Evolutionary conservation across 2,113 vertebrate species (phyloP).

Genomic region (Pterocles burchelli): DNA sequence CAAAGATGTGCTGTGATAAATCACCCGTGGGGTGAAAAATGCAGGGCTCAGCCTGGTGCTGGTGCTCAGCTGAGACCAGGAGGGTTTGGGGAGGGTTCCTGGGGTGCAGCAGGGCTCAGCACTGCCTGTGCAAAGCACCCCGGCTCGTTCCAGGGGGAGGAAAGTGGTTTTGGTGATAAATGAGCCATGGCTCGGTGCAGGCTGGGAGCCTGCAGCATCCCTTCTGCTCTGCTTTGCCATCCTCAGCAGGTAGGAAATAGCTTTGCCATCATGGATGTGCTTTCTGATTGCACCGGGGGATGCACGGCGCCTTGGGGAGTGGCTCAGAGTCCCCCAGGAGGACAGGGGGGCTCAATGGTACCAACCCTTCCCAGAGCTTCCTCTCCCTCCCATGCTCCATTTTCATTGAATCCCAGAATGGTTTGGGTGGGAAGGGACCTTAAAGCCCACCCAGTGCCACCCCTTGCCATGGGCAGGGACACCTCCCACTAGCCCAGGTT

Average conservation of each 20-base stretch:
- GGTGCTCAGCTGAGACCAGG: not conserved
- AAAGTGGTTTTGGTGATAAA: not conserved
- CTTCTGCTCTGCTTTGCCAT: not conserved
- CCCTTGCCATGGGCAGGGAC: no score
- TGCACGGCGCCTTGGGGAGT: not conserved
- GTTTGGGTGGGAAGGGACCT: no score
- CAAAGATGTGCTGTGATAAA: not conserved
- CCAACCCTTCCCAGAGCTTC: not conserved
- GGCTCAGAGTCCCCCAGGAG: not conserved
- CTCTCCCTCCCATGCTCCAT: not conserved
- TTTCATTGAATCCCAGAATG: no score
- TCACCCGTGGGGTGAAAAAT: not conserved
- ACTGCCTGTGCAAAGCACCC: not conserved
- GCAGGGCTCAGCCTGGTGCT: not conserved
- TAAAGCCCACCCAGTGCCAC: no score
- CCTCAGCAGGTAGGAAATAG: not conserved
- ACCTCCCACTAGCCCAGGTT: no score
- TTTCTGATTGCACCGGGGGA: not conserved
- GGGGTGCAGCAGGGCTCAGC: accelerated
- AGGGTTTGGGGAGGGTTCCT: not conserved
- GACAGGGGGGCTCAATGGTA: not conserved
- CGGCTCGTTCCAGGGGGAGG: not conserved
- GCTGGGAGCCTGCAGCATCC: not conserved
- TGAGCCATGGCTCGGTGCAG: not conserved
- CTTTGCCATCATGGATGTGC: accelerated